Evolutionary conservation across 2,797 vertebrate species (phyloP).

Genomic region (Alcedo atthis): DNA sequence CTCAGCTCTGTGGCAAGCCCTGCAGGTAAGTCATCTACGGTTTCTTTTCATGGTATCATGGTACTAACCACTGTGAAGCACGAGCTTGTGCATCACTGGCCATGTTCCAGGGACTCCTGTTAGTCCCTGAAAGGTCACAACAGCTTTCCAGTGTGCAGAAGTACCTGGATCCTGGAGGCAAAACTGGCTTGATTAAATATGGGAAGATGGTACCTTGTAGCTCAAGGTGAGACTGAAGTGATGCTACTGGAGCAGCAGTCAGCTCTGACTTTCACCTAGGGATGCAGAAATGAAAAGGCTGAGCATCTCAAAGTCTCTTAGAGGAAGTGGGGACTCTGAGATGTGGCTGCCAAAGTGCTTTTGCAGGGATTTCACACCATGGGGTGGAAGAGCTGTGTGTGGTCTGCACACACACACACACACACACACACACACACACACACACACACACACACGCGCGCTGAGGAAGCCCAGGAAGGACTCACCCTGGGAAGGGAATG

Average conservation of each 20-base stretch:
- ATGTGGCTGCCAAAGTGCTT: neutral
- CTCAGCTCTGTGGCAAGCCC: neutral
- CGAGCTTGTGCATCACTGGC: neutral
- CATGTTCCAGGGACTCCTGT: fast-evolving
- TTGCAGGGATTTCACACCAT: neutral
- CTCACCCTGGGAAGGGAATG: neutral
- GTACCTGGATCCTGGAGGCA: neutral
- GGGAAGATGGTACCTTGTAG: neutral
- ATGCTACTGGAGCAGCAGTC: neutral
- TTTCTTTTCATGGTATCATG: neutral
- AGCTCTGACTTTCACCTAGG: neutral
- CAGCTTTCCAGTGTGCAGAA: neutral
- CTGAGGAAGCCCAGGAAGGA: neutral
- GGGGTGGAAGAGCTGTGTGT: fast-evolving
- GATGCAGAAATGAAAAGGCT: neutral
- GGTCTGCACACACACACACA: fast-evolving
- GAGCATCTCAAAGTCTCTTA: neutral
- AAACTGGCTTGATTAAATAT: neutral
- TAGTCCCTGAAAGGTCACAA: neutral
- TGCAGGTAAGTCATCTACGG: neutral
- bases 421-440: no score
- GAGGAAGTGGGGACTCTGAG: neutral
- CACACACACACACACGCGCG: fast-evolving
- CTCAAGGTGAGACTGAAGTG: neutral
- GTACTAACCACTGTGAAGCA: neutral